A percentile compares a stretch with the other conserved stretches of the same genome.
These are phyloP conservation scores for Steinernema scapterisci DNA, from an alignment of 2,888 invertebrate genomes.

Conservation along the genomic window DNA sequence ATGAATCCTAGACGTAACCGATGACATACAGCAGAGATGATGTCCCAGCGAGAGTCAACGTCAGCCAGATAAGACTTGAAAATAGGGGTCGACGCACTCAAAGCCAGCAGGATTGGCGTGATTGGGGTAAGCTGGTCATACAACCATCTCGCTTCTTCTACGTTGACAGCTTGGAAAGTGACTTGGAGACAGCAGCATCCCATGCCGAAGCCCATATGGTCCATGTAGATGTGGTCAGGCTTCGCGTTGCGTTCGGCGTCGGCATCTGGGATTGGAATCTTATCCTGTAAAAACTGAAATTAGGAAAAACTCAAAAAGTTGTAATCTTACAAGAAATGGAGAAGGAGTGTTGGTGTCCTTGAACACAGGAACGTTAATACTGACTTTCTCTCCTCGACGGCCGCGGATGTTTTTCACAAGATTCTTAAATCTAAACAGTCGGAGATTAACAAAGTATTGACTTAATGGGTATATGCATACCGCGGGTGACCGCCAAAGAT, in stretches of 20 bases:
- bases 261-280: slow-evolving; percentile 40
- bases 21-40: slow-evolving; percentile 77
- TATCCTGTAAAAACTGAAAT: neutral
- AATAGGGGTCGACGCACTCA: slow-evolving; percentile 93
- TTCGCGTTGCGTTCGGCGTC: slow-evolving; percentile 74
- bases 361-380: slow-evolving; percentile 90
- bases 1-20: neutral
- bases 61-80: slow-evolving; percentile 92
- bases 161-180: slow-evolving; percentile 85
- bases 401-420: slow-evolving; percentile 88
- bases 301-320: neutral
- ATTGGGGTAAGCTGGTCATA: slow-evolving; percentile 96
- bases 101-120: slow-evolving; percentile 95
- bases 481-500: slow-evolving; percentile 90
- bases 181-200: slow-evolving; percentile 76
- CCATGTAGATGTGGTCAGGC: slow-evolving; percentile 93
- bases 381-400: slow-evolving; percentile 89
- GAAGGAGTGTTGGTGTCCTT: slow-evolving; percentile 82
- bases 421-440: slow-evolving; percentile 72
- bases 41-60: slow-evolving; percentile 96
- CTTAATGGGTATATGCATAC: slow-evolving; percentile 33
- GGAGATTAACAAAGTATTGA: neutral
- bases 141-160: slow-evolving; percentile 88
- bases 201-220: slow-evolving; percentile 99
- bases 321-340: slow-evolving; percentile 71